Evolutionary conservation across 1,140 invertebrate genomes (phyloP).

Genomic region (Leptinotarsa undecemlineata): DNA sequence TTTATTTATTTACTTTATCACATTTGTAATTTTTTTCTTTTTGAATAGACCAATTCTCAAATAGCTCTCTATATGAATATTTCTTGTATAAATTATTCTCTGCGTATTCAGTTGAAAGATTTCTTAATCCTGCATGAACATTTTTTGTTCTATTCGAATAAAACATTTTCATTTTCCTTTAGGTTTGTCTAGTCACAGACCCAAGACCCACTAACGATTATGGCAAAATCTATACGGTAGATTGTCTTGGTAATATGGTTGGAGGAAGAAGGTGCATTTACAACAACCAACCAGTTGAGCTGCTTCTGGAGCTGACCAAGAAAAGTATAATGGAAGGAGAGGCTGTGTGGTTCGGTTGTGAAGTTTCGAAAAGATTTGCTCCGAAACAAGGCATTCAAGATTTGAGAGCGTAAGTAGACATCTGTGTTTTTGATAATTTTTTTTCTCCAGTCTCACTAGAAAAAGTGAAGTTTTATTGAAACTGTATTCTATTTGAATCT

Average conservation of each 20-base stretch:
- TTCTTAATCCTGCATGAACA: too few relatives aligned
- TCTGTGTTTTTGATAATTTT: background rate
- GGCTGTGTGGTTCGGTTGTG: conserved; percentile 93
- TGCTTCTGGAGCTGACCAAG: conserved; percentile 73
- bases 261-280: conserved; percentile 77
- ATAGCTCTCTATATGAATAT: too few relatives aligned
- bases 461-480: background rate
- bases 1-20: too few relatives aligned
- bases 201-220: conserved; percentile 77
- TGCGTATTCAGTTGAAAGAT: too few relatives aligned
- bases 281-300: conserved; percentile 84
- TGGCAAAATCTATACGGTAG: conserved; percentile 80
- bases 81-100: too few relatives aligned
- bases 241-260: conserved; percentile 84
- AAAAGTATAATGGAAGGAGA: conserved; percentile 80
- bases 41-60: too few relatives aligned
- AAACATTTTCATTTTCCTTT: too few relatives aligned
- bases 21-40: too few relatives aligned
- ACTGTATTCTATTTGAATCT: background rate
- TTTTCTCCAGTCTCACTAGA: background rate
- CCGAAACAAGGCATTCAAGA: conserved; percentile 83
- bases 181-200: conserved; percentile 85
- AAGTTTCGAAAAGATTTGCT: conserved; percentile 80
- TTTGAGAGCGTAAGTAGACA: conserved; percentile 68
- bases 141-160: too few relatives aligned